These are phyloP conservation scores for Pandion haliaetus DNA, from an alignment of 2,113 vertebrate species.

Conservation along the genomic window DNA sequence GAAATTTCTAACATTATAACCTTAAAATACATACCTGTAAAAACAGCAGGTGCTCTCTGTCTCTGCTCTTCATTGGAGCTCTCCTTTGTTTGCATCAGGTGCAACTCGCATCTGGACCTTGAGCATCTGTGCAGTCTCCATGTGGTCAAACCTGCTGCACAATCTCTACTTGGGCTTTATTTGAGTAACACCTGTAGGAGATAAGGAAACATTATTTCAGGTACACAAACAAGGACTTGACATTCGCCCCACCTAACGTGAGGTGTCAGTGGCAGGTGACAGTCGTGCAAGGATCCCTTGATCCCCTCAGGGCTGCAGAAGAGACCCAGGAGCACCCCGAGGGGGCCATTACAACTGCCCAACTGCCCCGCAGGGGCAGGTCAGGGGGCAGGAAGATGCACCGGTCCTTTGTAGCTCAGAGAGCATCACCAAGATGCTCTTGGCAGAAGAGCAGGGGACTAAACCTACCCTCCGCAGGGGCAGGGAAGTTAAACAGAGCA, in stretches of 20 bases:
- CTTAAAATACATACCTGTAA: background rate
- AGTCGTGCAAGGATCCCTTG: background rate
- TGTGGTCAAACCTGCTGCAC: background rate
- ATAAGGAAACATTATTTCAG: background rate
- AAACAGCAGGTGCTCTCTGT: rapidly evolving
- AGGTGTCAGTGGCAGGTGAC: background rate
- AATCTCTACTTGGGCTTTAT: background rate
- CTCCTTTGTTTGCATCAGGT: background rate
- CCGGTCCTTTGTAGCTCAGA: background rate
- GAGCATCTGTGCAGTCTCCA: background rate
- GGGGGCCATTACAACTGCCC: background rate
- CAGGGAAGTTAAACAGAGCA: background rate
- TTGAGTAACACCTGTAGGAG: background rate
- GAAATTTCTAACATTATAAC: background rate
- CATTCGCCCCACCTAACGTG: rapidly evolving
- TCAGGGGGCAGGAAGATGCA: background rate
- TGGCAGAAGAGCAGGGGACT: background rate
- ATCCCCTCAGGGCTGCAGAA: background rate
- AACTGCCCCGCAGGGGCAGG: background rate
- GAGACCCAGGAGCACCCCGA: background rate
- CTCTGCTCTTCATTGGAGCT: background rate
- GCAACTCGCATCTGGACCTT: rapidly evolving
- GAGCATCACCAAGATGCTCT: background rate
- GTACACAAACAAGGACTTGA: background rate
- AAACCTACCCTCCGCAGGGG: background rate